Evolutionary conservation across 2,113 vertebrate genomes (phyloP), one percentile per base, ranked within the genome.

Genomic region (Nettapus auritus): DNA sequence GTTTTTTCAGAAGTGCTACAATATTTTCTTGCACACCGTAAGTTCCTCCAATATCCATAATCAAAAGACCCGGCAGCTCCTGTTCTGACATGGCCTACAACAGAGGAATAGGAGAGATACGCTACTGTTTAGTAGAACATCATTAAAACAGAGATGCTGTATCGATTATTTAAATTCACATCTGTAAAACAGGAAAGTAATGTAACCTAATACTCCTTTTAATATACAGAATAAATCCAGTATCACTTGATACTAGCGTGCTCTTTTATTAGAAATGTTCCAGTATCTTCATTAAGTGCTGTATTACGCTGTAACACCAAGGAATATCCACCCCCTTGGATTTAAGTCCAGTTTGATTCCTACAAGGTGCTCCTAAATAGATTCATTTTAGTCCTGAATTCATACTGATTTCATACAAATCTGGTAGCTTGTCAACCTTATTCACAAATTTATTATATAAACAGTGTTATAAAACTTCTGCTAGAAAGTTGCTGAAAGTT

Each of bases 1-100:
- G 96, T 73, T 97, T 98, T 96, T 97, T 97, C n/a, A 99, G 71
- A 60, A 96, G 90, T 7, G 77, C 78, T 46, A 82, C 92, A 29
- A 98, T 81, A 25, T 95, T 70, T 78, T 95, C 83, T 59, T 96
- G 94, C 15, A 98, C 68, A 3, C 97, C 97, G 9, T 84, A 11
- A 9, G 84, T 57, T 38, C 94, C 96, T 85, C 97, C 98, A n/a
- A 98, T 25, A 59, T 71, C 96, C 57, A 81, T 78, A 44, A 97
- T 70, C 93, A 98, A 84, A 85, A 98, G 62, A 2, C 91, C 93
- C 0, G 97, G 98, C 50, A 96, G 79, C 12, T 95, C 86, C 60
- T 95, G 67, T 62, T 97, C 94, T 91, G 96, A 97, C 97, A 97
- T 98, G 75, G 82, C 60, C 97, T 97, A 78, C n/a, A 66, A 60